These are phyloP conservation scores for Scrobipalpa atriplicella DNA, from an alignment of 2,888 invertebrate species.

Conservation along the genomic window DNA sequence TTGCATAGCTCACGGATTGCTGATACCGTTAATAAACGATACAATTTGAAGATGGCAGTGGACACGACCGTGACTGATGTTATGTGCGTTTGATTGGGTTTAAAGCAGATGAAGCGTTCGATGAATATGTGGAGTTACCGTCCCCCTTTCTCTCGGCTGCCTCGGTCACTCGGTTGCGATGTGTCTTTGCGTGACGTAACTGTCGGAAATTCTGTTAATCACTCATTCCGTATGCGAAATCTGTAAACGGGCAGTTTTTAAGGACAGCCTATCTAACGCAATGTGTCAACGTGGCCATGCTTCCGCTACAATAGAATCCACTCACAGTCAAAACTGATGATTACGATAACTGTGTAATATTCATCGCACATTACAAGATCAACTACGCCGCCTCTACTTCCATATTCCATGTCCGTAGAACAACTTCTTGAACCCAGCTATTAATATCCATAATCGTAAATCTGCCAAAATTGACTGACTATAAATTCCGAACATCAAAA, in stretches of 20 bases:
- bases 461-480: background rate
- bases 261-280: conserved; percentile 48
- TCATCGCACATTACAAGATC: conserved; percentile 39
- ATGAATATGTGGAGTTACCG: conserved; percentile 32
- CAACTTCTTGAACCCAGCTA: background rate
- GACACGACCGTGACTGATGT: conserved; percentile 17
- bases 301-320: conserved; percentile 44
- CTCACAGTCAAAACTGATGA: conserved; percentile 21
- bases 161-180: conserved; percentile 44
- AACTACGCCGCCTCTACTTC: conserved; percentile 38
- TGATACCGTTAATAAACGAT: conserved; percentile 26
- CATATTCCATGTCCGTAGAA: conserved; percentile 43
- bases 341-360: conserved; percentile 32
- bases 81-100: conserved; percentile 16
- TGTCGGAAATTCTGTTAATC: conserved; percentile 60
- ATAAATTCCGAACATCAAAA: background rate
- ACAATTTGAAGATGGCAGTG: background rate
- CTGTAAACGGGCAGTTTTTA: conserved; percentile 54
- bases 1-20: conserved; percentile 34
- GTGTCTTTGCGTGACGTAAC: conserved; percentile 49
- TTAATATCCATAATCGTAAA: background rate
- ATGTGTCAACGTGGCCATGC: conserved; percentile 43
- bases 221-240: conserved; percentile 63
- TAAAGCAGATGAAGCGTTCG: conserved; percentile 28
- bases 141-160: conserved; percentile 53